Conservation (phyloP, 2,888 invertebrate genomes). For the Lysandra coridon region DNA sequence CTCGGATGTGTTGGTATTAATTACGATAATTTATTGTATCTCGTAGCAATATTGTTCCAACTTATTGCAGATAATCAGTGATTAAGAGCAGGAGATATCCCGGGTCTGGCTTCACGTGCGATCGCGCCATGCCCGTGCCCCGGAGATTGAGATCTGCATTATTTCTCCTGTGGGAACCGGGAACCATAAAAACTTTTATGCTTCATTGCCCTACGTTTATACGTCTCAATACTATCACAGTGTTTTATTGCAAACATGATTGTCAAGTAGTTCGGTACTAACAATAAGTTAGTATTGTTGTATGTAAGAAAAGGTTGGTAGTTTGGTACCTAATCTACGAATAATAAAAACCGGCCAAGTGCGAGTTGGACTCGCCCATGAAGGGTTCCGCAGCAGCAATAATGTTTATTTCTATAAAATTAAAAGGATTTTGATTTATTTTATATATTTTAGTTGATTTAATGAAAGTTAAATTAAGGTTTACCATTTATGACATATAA, state of each 20-base stretch:
- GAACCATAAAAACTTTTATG: constrained; percentile 9
- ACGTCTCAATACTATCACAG: neutral
- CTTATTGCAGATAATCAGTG: constrained; percentile 60
- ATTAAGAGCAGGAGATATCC: constrained; percentile 62
- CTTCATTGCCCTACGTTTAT: neutral
- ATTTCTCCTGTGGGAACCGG: constrained; percentile 61
- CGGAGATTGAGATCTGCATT: constrained; percentile 62
- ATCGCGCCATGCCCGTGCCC: constrained; percentile 66
- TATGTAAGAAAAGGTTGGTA: no score
- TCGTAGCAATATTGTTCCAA: constrained; percentile 64
- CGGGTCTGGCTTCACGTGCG: constrained; percentile 56
- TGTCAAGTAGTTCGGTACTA: neutral
- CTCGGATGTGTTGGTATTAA: constrained; percentile 52
- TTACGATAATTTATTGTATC: constrained; percentile 63
- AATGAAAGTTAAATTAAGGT: no score
- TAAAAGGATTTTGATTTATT: no score
- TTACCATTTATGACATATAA: no score
- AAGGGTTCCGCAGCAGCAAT: no score
- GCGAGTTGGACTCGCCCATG: no score
- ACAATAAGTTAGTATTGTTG: neutral
- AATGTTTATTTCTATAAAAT: no score
- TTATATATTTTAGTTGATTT: no score
- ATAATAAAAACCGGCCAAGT: no score
- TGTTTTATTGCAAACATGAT: neutral
- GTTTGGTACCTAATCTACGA: no score